phyloP scores from a whole-genome alignment of 1,140 invertebrate species.

The Dendrolimus kikuchii region DNA sequence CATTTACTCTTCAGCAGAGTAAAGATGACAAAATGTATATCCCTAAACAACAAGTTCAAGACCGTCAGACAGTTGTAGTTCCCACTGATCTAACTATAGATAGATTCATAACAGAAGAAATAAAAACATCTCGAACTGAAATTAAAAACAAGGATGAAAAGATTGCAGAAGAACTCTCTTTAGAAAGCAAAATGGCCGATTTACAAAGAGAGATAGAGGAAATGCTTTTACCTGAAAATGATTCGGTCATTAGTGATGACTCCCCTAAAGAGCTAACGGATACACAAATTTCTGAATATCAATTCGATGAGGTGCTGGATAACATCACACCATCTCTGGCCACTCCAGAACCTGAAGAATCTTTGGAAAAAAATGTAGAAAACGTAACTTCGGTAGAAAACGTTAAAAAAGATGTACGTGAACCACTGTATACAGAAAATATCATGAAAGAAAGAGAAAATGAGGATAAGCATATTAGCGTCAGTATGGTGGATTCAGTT shows the following conservation, averaged over 20 bases:
- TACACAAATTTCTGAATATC: slow-evolving; percentile 38
- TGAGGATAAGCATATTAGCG: slow-evolving; percentile 25
- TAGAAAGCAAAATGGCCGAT: slow-evolving; percentile 65
- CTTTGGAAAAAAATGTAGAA: slow-evolving; percentile 7
- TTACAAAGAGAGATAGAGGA: slow-evolving; percentile 66
- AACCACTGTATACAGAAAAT: not conserved
- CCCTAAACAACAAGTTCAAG: too few relatives aligned
- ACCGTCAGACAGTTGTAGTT: not conserved
- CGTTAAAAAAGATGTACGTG: not conserved
- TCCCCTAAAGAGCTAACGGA: slow-evolving; percentile 44
- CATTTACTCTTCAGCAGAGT: too few relatives aligned
- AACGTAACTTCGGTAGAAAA: slow-evolving; percentile 1
- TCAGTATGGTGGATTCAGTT: slow-evolving; percentile 27
- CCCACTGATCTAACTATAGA: too few relatives aligned
- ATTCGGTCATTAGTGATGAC: slow-evolving; percentile 41
- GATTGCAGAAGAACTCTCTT: slow-evolving; percentile 50
- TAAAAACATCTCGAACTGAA: slow-evolving; percentile 7
- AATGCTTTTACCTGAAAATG: slow-evolving; percentile 60
- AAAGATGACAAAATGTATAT: too few relatives aligned
- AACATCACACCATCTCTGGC: slow-evolving; percentile 48
- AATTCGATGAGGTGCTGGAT: slow-evolving; percentile 42
- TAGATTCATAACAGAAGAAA: slow-evolving; percentile 12
- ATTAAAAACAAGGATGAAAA: slow-evolving; percentile 18
- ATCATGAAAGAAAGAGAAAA: slow-evolving; percentile 5
- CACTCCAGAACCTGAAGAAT: slow-evolving; percentile 45